phyloP scores from a whole-genome alignment of 2,797 vertebrate genomes.

The Philypnodon macrostomus region DNA sequence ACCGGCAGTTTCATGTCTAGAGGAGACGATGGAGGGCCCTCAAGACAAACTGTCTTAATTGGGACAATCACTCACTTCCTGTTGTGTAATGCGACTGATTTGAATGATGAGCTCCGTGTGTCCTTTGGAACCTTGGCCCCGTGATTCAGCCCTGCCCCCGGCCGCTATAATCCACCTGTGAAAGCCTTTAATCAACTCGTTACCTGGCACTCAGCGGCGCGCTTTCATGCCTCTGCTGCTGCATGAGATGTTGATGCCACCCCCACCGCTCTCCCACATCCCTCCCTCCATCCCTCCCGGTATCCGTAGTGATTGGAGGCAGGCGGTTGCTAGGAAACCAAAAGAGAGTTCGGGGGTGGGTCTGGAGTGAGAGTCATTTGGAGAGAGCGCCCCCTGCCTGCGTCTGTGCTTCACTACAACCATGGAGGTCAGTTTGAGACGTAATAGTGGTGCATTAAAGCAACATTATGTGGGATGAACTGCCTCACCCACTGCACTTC shows the following conservation, averaged over 20 bases:
- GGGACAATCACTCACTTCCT: constrained; percentile 43
- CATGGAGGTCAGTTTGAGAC: neutral
- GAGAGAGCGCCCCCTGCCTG: constrained; percentile 59
- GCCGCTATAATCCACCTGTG: constrained; percentile 11
- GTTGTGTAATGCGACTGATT: constrained; percentile 35
- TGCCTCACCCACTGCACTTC: no score
- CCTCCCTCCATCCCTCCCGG: constrained; percentile 57
- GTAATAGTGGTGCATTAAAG: neutral
- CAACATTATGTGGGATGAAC: no score
- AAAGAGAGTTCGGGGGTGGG: constrained; percentile 53
- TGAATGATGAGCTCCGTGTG: constrained; percentile 49
- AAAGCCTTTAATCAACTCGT: constrained; percentile 26
- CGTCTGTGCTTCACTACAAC: neutral
- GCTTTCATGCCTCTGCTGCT: constrained; percentile 32
- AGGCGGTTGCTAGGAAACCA: constrained; percentile 77
- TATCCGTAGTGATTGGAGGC: constrained; percentile 77
- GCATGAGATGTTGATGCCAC: constrained; percentile 37
- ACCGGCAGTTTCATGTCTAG: constrained; percentile 53
- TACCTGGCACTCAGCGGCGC: constrained; percentile 22
- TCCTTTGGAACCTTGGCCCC: constrained; percentile 29
- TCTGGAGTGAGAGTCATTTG: constrained; percentile 34
- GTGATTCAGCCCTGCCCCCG: constrained; percentile 20
- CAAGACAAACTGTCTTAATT: constrained; percentile 50
- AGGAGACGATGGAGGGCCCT: constrained; percentile 32
- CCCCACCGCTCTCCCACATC: constrained; percentile 18